A percentile compares a stretch with the other conserved stretches of the same genome.
Conservation (phyloP, 2,113 vertebrate species). For the Oryzias melastigma region DNA sequence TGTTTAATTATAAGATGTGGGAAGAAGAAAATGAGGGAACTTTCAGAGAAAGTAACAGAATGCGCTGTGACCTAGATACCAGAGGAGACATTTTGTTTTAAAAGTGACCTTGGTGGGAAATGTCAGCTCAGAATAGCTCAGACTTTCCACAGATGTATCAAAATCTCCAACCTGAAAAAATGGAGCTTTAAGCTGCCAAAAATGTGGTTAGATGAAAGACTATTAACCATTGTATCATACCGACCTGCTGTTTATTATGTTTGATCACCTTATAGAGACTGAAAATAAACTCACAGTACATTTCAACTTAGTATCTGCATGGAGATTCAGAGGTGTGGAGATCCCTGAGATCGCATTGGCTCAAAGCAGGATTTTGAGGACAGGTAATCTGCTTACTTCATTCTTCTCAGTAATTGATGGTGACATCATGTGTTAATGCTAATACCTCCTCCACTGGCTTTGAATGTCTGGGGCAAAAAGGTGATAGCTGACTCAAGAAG, state of each 20-base stretch:
- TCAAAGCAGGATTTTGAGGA: neutral
- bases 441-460: neutral
- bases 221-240: neutral
- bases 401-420: neutral
- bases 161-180: slow-evolving; percentile 43
- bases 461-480: neutral
- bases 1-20: slow-evolving; percentile 82
- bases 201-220: neutral
- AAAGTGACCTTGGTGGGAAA: slow-evolving; percentile 82
- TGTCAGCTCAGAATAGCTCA: slow-evolving; percentile 79
- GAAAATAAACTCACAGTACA: neutral
- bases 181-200: slow-evolving; percentile 16
- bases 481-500: neutral
- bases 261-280: neutral
- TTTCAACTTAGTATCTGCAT: neutral
- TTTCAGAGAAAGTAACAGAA: slow-evolving; percentile 75
- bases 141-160: slow-evolving; percentile 44
- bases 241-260: neutral
- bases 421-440: neutral
- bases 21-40: slow-evolving; percentile 67
- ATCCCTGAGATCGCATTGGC: neutral
- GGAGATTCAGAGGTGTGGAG: neutral
- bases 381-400: neutral
- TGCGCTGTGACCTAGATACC: slow-evolving; percentile 78
- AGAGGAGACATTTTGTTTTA: slow-evolving; percentile 80